Evolutionary conservation across 2,797 vertebrate species (phyloP).

Genomic region (Scyliorhinus canicula): DNA sequence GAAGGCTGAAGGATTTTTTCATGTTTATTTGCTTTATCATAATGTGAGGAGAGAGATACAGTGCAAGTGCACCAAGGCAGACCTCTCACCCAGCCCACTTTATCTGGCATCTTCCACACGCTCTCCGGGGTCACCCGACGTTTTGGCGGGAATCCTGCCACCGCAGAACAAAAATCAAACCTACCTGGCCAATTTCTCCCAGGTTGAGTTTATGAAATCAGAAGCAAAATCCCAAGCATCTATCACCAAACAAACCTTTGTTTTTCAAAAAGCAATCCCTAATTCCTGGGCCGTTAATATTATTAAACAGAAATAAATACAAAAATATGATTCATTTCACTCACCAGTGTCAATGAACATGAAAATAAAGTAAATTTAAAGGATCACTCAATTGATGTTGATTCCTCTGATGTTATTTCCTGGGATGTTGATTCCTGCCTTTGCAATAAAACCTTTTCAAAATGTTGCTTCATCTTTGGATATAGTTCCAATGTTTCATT

Average conservation of each 20-base stretch:
- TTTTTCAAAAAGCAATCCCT: neutral
- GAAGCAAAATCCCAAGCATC: neutral
- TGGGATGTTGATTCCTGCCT: neutral
- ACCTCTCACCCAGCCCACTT: too few species aligned
- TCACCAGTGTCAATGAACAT: neutral
- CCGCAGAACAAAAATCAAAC: too few species aligned
- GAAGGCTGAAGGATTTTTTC: too few species aligned
- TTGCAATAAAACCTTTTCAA: neutral
- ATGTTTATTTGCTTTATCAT: too few species aligned
- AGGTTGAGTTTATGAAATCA: too few species aligned
- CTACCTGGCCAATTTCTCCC: too few species aligned
- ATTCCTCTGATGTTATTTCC: neutral
- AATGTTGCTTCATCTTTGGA: slow-evolving; percentile 24
- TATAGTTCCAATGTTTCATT: slow-evolving; percentile 40
- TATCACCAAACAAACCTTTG: neutral
- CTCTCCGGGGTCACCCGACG: too few species aligned
- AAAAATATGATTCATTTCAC: neutral
- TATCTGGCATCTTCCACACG: too few species aligned
- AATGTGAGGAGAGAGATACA: too few species aligned
- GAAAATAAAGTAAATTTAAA: neutral
- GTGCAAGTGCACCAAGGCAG: too few species aligned
- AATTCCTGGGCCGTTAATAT: neutral
- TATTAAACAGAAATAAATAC: neutral
- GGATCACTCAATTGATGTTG: neutral
- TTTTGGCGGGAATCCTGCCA: too few species aligned